Evolutionary conservation across 2,888 invertebrate genomes (phyloP), one percentile per base, ranked within the genome.

Genomic region (Ischnura elegans): DNA sequence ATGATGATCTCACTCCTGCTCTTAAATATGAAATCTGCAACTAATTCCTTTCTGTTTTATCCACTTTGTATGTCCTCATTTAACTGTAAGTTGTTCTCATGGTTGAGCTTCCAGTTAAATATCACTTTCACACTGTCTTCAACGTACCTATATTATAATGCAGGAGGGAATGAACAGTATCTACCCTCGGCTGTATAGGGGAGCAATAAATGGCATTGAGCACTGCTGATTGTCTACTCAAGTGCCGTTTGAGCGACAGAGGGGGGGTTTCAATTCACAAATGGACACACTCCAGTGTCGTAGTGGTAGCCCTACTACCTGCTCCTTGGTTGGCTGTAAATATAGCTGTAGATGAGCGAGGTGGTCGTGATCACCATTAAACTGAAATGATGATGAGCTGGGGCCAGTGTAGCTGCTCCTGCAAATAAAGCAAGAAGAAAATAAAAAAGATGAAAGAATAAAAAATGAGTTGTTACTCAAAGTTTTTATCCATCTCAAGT

Each of bases 241-340:
- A 36, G 25, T 25, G 86, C 46, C 46, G 45, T 45, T 86, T 86
- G 21, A 46, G 46, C 45, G 45, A 46, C 45, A n/a, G n/a, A n/a
- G 25, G 86, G 42, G 36, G 76, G 36, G 76, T 76, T 76, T 76
- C 76, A 86, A 10, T 46, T 21, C n/a, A 86, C 43, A 86, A 25
- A 25, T 86, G 4, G 25, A 45, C 46, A 46, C 43, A 2, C 25
- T 46, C 16, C 4, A 10, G 86, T 25, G 46, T 86, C 25, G 13
- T 86, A 25, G 86, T 86, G 46, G 86, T 86, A 86, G 86, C 86
- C n/a, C 45, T 86, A 86, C 86, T 86, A 86, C 86, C 86, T 86
- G 86, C 86, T 43, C n/a, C 86, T 86, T 19, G 86, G 46, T n/a
- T 45, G 86, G 25, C 45, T 86, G 43, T 45, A 46, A 86, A 86